A percentile compares a stretch with the other conserved stretches of the same genome.
Evolutionary conservation across 2,797 vertebrate species (phyloP).

Genomic region (Huso huso): DNA sequence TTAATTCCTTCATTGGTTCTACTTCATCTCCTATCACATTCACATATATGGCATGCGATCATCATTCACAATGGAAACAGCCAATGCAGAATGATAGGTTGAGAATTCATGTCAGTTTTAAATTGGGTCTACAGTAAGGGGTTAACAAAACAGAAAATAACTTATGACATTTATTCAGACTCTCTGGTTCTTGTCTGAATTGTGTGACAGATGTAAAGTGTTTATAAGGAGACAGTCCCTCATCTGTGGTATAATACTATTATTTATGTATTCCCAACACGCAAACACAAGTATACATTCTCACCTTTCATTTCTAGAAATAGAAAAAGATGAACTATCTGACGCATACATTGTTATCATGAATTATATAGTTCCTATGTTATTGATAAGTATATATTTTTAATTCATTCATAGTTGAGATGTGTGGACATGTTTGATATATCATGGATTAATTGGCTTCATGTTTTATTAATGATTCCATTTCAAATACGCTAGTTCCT

Average conservation of each 20-base stretch:
- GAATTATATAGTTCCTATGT: too few relatives aligned
- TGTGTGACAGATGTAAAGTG: slow-evolving; percentile 34
- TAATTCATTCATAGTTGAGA: too few relatives aligned
- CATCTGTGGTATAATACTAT: neutral
- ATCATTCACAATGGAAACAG: slow-evolving; percentile 12
- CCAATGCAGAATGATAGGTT: slow-evolving; percentile 7
- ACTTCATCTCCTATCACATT: slow-evolving; percentile 23
- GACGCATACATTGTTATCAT: too few relatives aligned
- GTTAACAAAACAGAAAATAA: slow-evolving; percentile 12
- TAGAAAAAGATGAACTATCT: too few relatives aligned
- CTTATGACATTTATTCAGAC: slow-evolving; percentile 8
- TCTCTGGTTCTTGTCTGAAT: slow-evolving; percentile 4
- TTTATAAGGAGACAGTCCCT: slow-evolving; percentile 23
- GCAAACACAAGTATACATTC: too few relatives aligned
- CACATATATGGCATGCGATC: slow-evolving; percentile 10
- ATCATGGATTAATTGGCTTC: too few relatives aligned
- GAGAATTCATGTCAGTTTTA: slow-evolving; percentile 4
- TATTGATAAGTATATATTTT: too few relatives aligned
- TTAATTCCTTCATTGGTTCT: slow-evolving; percentile 36
- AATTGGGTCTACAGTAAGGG: slow-evolving; percentile 5
- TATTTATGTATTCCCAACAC: too few relatives aligned
- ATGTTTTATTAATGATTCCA: too few relatives aligned
- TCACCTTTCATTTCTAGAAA: too few relatives aligned
- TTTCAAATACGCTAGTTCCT: too few relatives aligned
- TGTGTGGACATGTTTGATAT: too few relatives aligned